Conservation (phyloP, 2,888 invertebrate genomes). For the Heliconius erato region DNA sequence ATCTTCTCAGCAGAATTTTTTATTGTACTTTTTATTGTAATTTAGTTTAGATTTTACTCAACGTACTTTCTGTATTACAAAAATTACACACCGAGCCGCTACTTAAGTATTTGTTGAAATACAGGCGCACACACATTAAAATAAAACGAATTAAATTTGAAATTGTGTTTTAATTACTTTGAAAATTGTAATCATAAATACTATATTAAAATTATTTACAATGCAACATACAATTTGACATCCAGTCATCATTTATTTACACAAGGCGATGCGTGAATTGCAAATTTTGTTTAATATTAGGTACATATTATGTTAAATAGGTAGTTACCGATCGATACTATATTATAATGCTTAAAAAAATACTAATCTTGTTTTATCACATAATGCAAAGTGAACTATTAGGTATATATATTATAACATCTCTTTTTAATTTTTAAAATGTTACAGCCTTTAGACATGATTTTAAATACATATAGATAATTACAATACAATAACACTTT, state of each 20-base stretch:
- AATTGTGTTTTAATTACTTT: constrained; percentile 60
- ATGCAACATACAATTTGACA: constrained; percentile 59
- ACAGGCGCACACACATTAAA: constrained; percentile 1
- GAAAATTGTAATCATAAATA: constrained; percentile 85
- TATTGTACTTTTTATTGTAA: too few species aligned
- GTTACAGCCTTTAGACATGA: constrained; percentile 5
- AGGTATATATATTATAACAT: neutral
- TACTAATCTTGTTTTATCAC: constrained; percentile 21
- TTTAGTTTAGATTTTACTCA: too few species aligned
- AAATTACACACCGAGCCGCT: neutral
- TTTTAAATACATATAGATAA: neutral
- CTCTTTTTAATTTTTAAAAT: neutral
- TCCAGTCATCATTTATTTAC: constrained; percentile 66
- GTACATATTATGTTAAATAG: constrained; percentile 42
- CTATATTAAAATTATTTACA: constrained; percentile 85
- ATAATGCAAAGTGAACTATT: constrained; percentile 27
- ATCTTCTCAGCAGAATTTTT: too few species aligned
- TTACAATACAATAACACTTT: neutral
- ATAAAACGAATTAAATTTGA: constrained; percentile 47
- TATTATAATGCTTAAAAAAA: constrained; percentile 20
- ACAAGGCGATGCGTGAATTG: constrained; percentile 53
- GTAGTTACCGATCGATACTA: constrained; percentile 47
- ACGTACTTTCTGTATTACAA: too few species aligned
- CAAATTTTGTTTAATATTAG: constrained; percentile 35
- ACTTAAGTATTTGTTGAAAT: neutral